Evolutionary conservation across 2,113 vertebrate species (phyloP), one percentile per base, ranked within the genome.

Genomic region (Gavialis gangeticus): DNA sequence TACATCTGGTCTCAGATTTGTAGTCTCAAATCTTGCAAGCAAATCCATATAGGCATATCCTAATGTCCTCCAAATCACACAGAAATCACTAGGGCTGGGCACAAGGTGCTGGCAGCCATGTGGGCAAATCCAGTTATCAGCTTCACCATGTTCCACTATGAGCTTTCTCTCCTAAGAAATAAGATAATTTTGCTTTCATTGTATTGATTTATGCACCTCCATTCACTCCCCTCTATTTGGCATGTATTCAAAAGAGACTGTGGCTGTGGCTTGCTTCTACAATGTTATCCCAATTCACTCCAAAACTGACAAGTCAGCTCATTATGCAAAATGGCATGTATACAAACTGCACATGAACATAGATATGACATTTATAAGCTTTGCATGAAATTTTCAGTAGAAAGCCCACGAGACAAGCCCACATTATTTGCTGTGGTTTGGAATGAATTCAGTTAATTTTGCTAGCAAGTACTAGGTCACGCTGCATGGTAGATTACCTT

Each of bases 401-500:
- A 76, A 92, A 92, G 19, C 96, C 92, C 92, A 75, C 25, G 91
- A 89, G 97, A 94, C 6, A 62, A 95, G 55, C 18, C 84, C 54
- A 58, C 6, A 30, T 54, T 96, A 85, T 92, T 94, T 87, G 60
- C 75, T 82, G 89, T 30, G 55, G 67, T 95, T 96, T 95, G 89
- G 85, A 96, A 93, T 0, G 0, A 91, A 96, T 93, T 94, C 75
- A 89, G 79, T 92, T 95, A 78, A 92, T 95, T 95, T 94, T 90
- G 57, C 80, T 83, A 93, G 84, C 17, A 82, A 91, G 30, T 67
- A 94, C 17, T 91, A 76, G 90, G 90, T 94, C 63, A 91, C 5
- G 19, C 12, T 93, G 78, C 84, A 97, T 37, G 79, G 92, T 64
- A 96, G 57, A 96, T 92, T 95, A 94, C 85, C 85, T 92, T 95